phyloP scores from a whole-genome alignment of 2,888 invertebrate genomes.

The Cheilosia pagana region DNA sequence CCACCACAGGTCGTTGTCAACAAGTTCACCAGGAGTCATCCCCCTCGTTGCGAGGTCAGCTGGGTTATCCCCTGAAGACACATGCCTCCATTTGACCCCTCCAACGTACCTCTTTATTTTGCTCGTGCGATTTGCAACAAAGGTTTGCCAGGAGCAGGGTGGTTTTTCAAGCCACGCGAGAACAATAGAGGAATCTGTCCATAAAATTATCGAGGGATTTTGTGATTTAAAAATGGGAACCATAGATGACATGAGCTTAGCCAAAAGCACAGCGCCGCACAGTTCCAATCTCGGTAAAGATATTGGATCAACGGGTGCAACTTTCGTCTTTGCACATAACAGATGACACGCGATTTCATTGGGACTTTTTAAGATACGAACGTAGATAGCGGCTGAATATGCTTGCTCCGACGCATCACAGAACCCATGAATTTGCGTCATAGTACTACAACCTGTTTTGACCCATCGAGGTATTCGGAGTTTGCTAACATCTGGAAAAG shows the following conservation, averaged over 20 bases:
- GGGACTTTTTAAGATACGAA: background rate
- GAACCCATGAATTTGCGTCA: slow-evolving; percentile 57
- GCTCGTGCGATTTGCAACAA: slow-evolving; percentile 54
- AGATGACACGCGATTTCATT: slow-evolving; percentile 16
- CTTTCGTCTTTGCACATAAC: slow-evolving; percentile 57
- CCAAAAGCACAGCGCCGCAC: slow-evolving; percentile 59
- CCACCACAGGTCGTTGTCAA: slow-evolving; percentile 47
- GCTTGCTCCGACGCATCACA: slow-evolving; percentile 55
- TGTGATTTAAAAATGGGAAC: background rate
- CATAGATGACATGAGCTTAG: slow-evolving; percentile 28
- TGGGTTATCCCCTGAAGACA: slow-evolving; percentile 52
- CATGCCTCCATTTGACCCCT: slow-evolving; percentile 53
- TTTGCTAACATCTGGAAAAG: background rate
- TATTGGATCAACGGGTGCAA: slow-evolving; percentile 60
- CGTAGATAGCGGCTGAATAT: slow-evolving; percentile 44
- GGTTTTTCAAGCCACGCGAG: slow-evolving; percentile 27
- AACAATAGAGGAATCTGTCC: slow-evolving; percentile 40
- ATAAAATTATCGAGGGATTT: background rate
- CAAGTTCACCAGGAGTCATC: slow-evolving; percentile 31
- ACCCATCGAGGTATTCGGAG: slow-evolving; percentile 49
- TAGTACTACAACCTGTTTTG: background rate
- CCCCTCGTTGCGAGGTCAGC: slow-evolving; percentile 62
- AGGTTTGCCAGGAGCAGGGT: slow-evolving; percentile 40
- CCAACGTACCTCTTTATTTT: slow-evolving; percentile 33
- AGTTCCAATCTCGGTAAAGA: slow-evolving; percentile 63